phyloP scores from a whole-genome alignment of 1,140 invertebrate genomes.

The Euborellia annulipes region DNA sequence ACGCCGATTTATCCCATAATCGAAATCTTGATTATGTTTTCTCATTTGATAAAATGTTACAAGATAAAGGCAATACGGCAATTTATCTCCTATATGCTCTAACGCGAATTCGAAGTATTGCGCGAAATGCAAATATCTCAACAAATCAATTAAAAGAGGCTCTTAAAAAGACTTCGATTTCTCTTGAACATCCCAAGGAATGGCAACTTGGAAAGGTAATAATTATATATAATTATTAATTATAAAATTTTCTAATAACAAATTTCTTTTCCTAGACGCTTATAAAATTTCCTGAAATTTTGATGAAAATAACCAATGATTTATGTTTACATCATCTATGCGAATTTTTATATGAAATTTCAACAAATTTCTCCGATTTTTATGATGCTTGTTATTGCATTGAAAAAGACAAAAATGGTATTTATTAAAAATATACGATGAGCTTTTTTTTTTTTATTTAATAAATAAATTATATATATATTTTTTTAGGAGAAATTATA shows the following conservation, averaged over 20 bases:
- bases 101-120: slow-evolving; percentile 85
- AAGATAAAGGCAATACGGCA: slow-evolving; percentile 97
- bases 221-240: background rate
- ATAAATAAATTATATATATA: slow-evolving; percentile 7
- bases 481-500: slow-evolving; percentile 46
- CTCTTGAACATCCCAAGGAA: slow-evolving; percentile 80
- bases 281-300: slow-evolving; percentile 73
- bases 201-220: slow-evolving; percentile 80
- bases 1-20: slow-evolving; percentile 91
- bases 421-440: slow-evolving; percentile 9
- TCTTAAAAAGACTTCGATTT: slow-evolving; percentile 37
- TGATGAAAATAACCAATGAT: slow-evolving; percentile 69
- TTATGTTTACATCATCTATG: slow-evolving; percentile 80
- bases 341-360: slow-evolving; percentile 90
- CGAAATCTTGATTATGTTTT: slow-evolving; percentile 92
- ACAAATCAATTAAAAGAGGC: slow-evolving; percentile 40
- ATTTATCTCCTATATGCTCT: slow-evolving; percentile 94
- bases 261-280: slow-evolving; percentile 31
- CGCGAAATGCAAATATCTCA: slow-evolving; percentile 54
- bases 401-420: slow-evolving; percentile 61
- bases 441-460: slow-evolving; percentile 3
- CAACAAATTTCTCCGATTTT: slow-evolving; percentile 88
- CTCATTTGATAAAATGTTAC: slow-evolving; percentile 98
- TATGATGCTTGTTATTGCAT: slow-evolving; percentile 97
- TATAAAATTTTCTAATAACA: slow-evolving; percentile 3